Percentiles rank a stretch among this genome's conserved stretches.
Evolutionary conservation across 2,113 vertebrate genomes (phyloP).

Genomic region (Tenrec ecaudatus): DNA sequence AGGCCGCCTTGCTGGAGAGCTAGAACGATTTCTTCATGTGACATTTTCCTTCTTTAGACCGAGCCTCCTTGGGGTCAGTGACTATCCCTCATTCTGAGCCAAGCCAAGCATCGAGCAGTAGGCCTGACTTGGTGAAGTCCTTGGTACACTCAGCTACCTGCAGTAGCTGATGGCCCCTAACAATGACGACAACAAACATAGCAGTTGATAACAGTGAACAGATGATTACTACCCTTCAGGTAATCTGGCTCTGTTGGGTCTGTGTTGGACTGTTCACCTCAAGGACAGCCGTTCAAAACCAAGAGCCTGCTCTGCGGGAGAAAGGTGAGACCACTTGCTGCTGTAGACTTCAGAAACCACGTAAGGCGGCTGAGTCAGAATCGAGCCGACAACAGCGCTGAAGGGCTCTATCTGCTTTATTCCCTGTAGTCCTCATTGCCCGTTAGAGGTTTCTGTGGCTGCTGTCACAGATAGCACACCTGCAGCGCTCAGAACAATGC

Average conservation of each 20-base stretch:
- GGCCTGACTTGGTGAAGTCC: neutral
- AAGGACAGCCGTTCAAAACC: too few relatives aligned
- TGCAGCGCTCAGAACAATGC: neutral
- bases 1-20: too few relatives aligned
- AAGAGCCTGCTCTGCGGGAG: too few relatives aligned
- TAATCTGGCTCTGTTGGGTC: neutral
- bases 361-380: too few relatives aligned
- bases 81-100: neutral
- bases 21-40: neutral
- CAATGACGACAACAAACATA: neutral
- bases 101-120: neutral
- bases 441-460: neutral
- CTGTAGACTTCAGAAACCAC: too few relatives aligned
- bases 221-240: neutral
- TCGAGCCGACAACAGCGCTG: too few relatives aligned
- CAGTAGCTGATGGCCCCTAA: neutral
- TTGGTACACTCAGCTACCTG: too few relatives aligned
- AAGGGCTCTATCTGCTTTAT: too few relatives aligned
- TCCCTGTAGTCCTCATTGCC: too few relatives aligned
- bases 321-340: too few relatives aligned
- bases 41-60: neutral
- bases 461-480: neutral
- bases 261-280: too few relatives aligned
- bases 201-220: too few relatives aligned
- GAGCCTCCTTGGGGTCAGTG: neutral